Base-by-base conservation (phyloP, 2,797 vertebrate species). In the Pelobates cultripes region DNA sequence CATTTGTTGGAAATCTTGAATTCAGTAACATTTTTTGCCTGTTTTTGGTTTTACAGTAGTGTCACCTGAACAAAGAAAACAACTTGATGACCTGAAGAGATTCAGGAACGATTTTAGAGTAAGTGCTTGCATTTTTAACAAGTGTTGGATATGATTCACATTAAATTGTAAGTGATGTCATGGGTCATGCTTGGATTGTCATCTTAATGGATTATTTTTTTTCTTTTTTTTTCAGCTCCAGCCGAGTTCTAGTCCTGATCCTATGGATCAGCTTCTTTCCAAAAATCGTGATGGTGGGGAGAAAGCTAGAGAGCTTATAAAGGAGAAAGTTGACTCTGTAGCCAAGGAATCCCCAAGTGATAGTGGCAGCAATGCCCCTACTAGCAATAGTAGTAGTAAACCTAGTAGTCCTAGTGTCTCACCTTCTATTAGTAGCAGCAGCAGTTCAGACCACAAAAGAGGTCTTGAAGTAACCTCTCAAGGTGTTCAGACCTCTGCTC, bases 101-200 rank as follows among this genome's bases (percentile, higher is more conserved):
- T 99, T 99, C 93, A 98, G 97, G 93, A 96, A 95, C 88, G 97
- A 98, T 91, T 99, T 99, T 94, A 96, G 97, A 96, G 98, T 99
- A 93, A 97, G 97, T 96, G 55, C n/a, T 28, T 28, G 55, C 13
- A 57, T 9, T 6, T 51, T 51, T 51, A 51, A 2, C 47, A 6
- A 51, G 47, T 10, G 5, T 51, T 51, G 47, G 47, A 57, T 9
- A 57, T 12, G 14, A 12, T 15, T 15, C 1, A 7, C 14, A 57
- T 12, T 57, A 9, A 14, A 4, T 12, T 57, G 13, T 12, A 57
- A 28, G 28, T 28, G 28, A 28, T 28, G 28, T 2, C 28, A 28
- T 28, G 28, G 28, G 28, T 28, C 28, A 28, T 28, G 28, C 28
- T 28, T 57, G 55, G n/a, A 79, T 44, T 3, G 9, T 68, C 17